Evolutionary conservation across 1,140 invertebrate genomes (phyloP), one percentile per base, ranked within the genome.

Genomic region (Drosophila subpulchrella): DNA sequence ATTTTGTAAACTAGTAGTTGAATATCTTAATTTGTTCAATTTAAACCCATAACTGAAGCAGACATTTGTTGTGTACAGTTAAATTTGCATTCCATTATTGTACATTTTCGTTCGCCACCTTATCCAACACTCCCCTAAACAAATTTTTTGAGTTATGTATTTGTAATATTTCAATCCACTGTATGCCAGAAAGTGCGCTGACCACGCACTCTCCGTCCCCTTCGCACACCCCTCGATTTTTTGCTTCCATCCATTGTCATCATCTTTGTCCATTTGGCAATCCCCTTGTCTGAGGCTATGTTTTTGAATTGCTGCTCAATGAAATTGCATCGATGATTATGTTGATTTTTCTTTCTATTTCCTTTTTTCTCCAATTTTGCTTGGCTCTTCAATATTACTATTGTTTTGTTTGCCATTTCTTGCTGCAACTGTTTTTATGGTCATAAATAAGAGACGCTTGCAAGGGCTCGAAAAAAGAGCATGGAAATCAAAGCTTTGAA

Each of bases 301-400:
- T 89, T 88, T 80, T 89, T 88, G 83, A 89, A 88, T 88, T 80
- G 83, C 78, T 78, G 30, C 84, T 88, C 84, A 88, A 84, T 68
- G 84, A 62, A 88, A 88, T 88, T 88, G 84, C 84, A 88, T 78
- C 74, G 76, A 88, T 89, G 84, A 88, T 88, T 84, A 80, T 89
- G 84, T 84, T 89, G 84, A 88, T 89, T 80, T 77, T 75, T 59
- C 53, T 38, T 44, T 39, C 42, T 17, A 54, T 75, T 54, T 58
- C 17, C 53, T 36, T 50, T 71, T 70, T 55, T 39, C n/a, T 17
- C 15, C n/a, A 20, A 39, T 55, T 77, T 44, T 60, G 67, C 67
- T 81, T 76, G 39, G 42, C 78, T 75, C 57, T 70, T 74, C 73
- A 78, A 73, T 84, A 72, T 84, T 75, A 20, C 20, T 59, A 46